Percentiles rank a stretch among this genome's conserved stretches.
These are phyloP conservation scores for Novumbra hubbsi DNA, from an alignment of 2,797 vertebrate species.

Conservation along the genomic window DNA sequence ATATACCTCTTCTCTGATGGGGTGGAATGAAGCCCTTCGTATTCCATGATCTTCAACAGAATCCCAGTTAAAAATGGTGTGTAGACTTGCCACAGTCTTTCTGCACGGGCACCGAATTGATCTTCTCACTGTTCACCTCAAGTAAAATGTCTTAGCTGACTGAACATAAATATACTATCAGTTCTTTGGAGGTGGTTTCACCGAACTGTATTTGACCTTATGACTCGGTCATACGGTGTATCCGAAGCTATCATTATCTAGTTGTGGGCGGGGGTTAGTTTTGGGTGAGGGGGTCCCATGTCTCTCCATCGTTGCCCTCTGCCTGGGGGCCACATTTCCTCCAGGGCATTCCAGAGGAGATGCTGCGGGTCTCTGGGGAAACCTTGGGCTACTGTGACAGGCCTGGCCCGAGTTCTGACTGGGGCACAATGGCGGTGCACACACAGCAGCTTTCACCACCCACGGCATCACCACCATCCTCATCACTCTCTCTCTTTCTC, in stretches of 20 bases:
- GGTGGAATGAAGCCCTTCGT: too few relatives aligned
- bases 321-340: slow-evolving; percentile 45
- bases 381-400: slow-evolving; percentile 73
- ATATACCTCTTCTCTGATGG: too few relatives aligned
- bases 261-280: slow-evolving; percentile 8
- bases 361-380: slow-evolving; percentile 73
- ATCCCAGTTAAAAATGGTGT: background rate
- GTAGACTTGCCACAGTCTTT: background rate
- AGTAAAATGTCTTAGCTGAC: background rate
- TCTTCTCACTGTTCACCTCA: background rate
- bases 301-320: slow-evolving; percentile 39
- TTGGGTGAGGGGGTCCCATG: slow-evolving; percentile 20
- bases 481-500: background rate
- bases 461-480: slow-evolving; percentile 49
- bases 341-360: slow-evolving; percentile 66
- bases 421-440: slow-evolving; percentile 57
- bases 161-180: background rate
- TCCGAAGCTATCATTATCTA: background rate
- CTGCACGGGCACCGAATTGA: background rate
- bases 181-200: background rate
- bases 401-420: slow-evolving; percentile 67
- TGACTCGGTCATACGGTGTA: background rate
- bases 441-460: slow-evolving; percentile 36
- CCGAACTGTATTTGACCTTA: background rate
- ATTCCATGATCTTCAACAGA: background rate